Percentiles rank a stretch among this genome's conserved stretches.
These are phyloP conservation scores for Diorhabda elongata DNA, from an alignment of 1,140 invertebrate genomes.

Conservation along the genomic window DNA sequence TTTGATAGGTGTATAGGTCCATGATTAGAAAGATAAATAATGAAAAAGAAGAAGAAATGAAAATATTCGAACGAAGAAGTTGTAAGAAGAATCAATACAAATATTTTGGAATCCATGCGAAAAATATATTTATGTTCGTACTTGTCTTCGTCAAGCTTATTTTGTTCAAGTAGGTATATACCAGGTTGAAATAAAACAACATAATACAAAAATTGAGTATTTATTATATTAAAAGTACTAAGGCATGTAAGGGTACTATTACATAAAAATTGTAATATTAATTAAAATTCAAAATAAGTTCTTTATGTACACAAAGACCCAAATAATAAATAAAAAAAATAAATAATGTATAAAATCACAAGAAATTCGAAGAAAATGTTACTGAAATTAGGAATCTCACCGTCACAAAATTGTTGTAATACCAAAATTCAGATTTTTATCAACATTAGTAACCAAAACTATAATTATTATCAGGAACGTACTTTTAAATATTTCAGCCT, in stretches of 20 bases:
- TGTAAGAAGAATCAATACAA: too few species aligned
- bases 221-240: background rate
- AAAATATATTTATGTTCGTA: too few species aligned
- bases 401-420: constrained; percentile 31
- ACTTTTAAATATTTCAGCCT: background rate
- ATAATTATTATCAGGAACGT: constrained; percentile 12
- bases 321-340: constrained; percentile 27
- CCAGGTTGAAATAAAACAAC: too few species aligned
- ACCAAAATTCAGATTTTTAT: constrained; percentile 20
- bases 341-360: constrained; percentile 19
- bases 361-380: constrained; percentile 14
- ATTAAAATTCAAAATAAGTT: constrained; percentile 18
- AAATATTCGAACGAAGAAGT: too few species aligned
- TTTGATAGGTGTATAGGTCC: background rate
- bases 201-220: background rate
- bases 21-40: background rate
- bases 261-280: constrained; percentile 16
- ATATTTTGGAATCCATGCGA: too few species aligned
- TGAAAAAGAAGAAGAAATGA: too few species aligned
- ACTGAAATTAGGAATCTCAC: constrained; percentile 24
- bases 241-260: background rate
- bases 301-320: constrained; percentile 28
- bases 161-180: too few species aligned
- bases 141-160: too few species aligned
- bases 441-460: background rate